Evolutionary conservation across 2,113 vertebrate species (phyloP).

Genomic region (Promerops cafer): DNA sequence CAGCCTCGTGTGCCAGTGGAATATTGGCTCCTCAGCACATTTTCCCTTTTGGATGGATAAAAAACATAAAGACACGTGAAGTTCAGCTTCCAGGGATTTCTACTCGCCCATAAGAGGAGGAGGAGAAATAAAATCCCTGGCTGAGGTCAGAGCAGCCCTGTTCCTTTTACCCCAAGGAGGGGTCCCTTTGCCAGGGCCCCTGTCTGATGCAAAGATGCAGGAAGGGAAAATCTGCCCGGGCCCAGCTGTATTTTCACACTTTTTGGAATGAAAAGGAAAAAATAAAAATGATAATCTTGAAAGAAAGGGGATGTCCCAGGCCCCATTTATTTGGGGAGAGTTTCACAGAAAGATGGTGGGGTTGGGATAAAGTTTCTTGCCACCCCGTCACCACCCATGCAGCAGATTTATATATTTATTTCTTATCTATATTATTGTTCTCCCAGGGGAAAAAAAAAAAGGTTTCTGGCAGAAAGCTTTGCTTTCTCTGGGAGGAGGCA

Average conservation of each 20-base stretch:
- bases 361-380: background rate
- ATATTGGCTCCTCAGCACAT: background rate
- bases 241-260: background rate
- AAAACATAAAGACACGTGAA: background rate
- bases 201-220: background rate
- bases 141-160: background rate
- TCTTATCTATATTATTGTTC: background rate
- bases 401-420: background rate
- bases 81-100: conserved; percentile 14
- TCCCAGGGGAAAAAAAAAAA: background rate
- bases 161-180: background rate
- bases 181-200: background rate
- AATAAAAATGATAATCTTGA: background rate
- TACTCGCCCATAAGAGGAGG: background rate
- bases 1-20: background rate
- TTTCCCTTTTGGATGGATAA: background rate
- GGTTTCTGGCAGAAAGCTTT: background rate
- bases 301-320: background rate
- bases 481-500: background rate
- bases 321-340: fast-evolving
- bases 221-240: background rate
- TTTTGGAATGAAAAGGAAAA: background rate
- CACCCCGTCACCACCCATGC: background rate
- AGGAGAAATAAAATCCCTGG: background rate
- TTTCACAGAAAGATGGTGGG: background rate